Evolutionary conservation across 1,140 invertebrate species (phyloP), one percentile per base, ranked within the genome.

Genomic region (Zaprionus ghesquierei): DNA sequence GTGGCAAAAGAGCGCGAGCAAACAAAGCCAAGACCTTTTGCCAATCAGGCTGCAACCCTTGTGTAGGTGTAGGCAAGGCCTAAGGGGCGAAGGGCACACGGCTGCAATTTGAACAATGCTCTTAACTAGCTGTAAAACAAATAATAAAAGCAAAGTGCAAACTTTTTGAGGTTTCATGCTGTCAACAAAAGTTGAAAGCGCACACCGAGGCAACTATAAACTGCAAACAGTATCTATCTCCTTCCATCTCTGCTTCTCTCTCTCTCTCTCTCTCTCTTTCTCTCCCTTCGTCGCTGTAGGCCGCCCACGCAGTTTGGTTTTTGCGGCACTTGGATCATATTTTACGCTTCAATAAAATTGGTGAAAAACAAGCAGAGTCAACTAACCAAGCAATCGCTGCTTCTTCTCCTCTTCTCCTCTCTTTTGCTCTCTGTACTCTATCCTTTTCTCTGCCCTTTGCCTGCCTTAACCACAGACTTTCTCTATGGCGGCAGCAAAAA

Each of bases 101-200:
- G 61, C 53, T 58, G 70, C 75, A 76, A 71, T 82, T 78, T 62
- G 66, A 79, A 87, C 79, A 87, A 87, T 87, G 73, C 73, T 70
- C 79, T 74, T 89, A 87, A 87, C 84, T 87, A 87, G 79, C 84
- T 86, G 75, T 79, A 89, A 89, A 87, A 66, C 84, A 87, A 87
- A 87, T 87, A 87, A 87, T 89, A 89, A 89, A 76, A 84, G 72
- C 72, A 56, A 54, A 82, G 69, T 60, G 84, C 79, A 82, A 87
- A 87, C 84, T 87, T 87, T n/a, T 84, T 77, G 84, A 72, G 84
- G 84, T 89, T 87, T 84, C 84, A 71, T 89, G 72, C 78, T 87
- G 84, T 87, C 84, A 87, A 89, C 84, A 89, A 89, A 82, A 89
- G 76, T 77, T 70, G 65, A 77, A 74, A 65, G 49, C 77, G 51